phyloP scores from a whole-genome alignment of 2,113 vertebrate genomes.

The Corythornis vintsioides region DNA sequence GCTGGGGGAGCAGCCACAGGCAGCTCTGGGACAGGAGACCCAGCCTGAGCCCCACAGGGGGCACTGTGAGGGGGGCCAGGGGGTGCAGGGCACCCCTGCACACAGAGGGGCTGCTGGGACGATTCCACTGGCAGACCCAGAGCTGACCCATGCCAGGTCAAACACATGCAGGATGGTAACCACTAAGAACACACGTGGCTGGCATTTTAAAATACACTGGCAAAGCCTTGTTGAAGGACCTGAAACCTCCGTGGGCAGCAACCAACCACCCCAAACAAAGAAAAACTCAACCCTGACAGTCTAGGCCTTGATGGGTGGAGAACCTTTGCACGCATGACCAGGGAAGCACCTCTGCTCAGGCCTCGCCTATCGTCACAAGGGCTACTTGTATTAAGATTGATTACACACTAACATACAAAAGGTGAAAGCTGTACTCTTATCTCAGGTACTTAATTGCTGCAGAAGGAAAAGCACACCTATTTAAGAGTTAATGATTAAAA shows the following conservation, averaged over 20 bases:
- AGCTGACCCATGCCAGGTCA: not conserved
- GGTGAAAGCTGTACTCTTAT: not conserved
- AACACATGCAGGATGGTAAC: not conserved
- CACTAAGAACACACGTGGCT: not conserved
- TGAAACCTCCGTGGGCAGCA: not conserved
- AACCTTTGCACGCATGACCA: not conserved
- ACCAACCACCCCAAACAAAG: not conserved
- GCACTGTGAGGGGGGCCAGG: not conserved
- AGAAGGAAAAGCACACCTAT: not conserved
- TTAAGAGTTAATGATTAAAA: slow-evolving; percentile 6
- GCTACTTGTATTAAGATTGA: not conserved
- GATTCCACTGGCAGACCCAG: not conserved
- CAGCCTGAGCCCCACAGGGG: not conserved
- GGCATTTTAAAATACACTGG: not conserved
- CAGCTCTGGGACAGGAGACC: accelerated
- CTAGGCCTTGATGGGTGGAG: not conserved
- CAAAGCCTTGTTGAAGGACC: not conserved
- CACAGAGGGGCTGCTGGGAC: accelerated
- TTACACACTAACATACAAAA: not conserved
- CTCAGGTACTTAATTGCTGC: not conserved
- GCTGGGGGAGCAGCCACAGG: accelerated
- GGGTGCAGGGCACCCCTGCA: too few relatives aligned
- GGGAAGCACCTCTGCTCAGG: not conserved
- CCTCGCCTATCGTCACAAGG: not conserved
- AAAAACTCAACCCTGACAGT: not conserved